These are phyloP conservation scores for Hedya salicella DNA, from an alignment of 2,888 invertebrate species.

Conservation along the genomic window DNA sequence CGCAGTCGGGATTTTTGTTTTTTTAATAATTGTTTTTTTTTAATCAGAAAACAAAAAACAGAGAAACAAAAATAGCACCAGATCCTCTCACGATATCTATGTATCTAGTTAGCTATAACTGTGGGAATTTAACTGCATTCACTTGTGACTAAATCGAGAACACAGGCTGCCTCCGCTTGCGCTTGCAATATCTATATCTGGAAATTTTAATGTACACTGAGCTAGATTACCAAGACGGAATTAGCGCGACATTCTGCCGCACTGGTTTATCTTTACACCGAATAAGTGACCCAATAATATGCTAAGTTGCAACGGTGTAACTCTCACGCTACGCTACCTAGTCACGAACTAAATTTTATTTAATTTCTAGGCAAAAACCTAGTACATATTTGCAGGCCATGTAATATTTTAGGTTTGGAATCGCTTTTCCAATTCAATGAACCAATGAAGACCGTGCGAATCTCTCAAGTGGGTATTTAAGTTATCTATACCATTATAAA, in stretches of 20 bases:
- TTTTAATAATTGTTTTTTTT: too few species aligned
- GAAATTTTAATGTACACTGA: slow-evolving; percentile 26
- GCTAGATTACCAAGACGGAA: slow-evolving; percentile 5
- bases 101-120: slow-evolving; percentile 20
- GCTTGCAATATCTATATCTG: slow-evolving; percentile 37
- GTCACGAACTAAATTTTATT: neutral
- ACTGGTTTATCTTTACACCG: slow-evolving; percentile 33
- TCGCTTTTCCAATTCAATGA: too few species aligned
- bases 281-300: slow-evolving; percentile 20
- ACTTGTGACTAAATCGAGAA: slow-evolving; percentile 35
- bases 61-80: neutral
- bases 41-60: too few species aligned
- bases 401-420: too few species aligned
- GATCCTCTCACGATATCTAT: slow-evolving; percentile 7
- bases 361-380: too few species aligned
- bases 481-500: too few species aligned
- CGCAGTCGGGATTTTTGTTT: too few species aligned
- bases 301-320: neutral
- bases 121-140: slow-evolving; percentile 39
- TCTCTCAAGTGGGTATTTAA: too few species aligned
- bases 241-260: slow-evolving; percentile 29
- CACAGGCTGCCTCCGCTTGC: neutral
- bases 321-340: neutral
- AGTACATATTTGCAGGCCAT: too few species aligned
- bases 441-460: too few species aligned